Evolutionary conservation across 2,113 vertebrate genomes (phyloP).

Genomic region (Phyllopteryx taeniolatus): DNA sequence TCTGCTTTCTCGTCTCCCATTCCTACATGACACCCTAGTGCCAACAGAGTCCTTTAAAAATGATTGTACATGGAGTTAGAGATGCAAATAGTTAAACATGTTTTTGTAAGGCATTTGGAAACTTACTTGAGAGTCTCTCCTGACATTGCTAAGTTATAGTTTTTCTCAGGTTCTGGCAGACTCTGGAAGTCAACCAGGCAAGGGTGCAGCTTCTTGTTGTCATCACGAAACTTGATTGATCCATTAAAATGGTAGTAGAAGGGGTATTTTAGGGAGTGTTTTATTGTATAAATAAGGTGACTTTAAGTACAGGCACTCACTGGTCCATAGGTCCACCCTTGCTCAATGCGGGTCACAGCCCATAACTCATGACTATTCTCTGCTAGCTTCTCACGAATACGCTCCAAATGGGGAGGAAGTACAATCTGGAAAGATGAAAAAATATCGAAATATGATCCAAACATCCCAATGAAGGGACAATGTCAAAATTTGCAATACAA

Average conservation of each 20-base stretch:
- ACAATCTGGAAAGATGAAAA: conserved; percentile 79
- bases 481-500: neutral
- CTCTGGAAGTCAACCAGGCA: conserved; percentile 87
- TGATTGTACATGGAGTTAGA: conserved; percentile 18
- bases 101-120: neutral
- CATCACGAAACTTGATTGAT: conserved; percentile 81
- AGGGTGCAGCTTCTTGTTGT: conserved; percentile 88
- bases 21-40: conserved; percentile 89
- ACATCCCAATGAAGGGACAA: neutral
- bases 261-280: neutral
- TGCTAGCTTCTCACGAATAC: conserved; percentile 92
- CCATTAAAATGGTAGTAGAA: neutral
- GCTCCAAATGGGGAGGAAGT: conserved; percentile 90
- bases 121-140: conserved; percentile 90
- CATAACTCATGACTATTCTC: conserved; percentile 97
- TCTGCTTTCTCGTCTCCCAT: conserved; percentile 93
- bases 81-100: neutral
- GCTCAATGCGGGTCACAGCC: conserved; percentile 95
- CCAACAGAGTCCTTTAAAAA: conserved; percentile 80
- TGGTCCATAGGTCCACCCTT: conserved; percentile 91
- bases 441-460: neutral
- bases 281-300: neutral
- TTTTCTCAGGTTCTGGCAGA: conserved; percentile 86
- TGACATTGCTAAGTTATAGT: conserved; percentile 92
- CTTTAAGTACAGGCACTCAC: conserved; percentile 63